Base-by-base conservation (phyloP, 2,113 vertebrate genomes). In the Rhegmatorhina hoffmannsi region DNA sequence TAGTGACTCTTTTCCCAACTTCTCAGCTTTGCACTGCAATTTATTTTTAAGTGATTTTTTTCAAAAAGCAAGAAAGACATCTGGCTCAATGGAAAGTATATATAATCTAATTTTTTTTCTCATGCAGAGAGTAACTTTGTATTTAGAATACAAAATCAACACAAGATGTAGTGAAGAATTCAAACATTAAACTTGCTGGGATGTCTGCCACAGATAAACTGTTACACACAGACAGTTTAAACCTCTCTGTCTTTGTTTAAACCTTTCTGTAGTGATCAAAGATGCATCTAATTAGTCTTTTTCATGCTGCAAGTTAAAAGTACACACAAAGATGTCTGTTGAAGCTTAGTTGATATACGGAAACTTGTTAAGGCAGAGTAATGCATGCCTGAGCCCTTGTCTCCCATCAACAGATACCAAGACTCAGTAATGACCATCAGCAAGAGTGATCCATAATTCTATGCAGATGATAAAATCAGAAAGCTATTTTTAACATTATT, bases 61-160 rank as follows among this genome's bases (percentile, higher is more conserved):
- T 60, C 10, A 70, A 81, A 92, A 94, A 52, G 36, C 56, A 29
- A 43, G 80, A 31, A 28, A 49, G 46, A 59, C 0, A 26, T 68
- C 53, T 64, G 66, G 46, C 79, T 96, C 91, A 92, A 92, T 95
- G 79, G 79, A 95, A 96, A 87, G 84, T 92, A 79, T 76, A 87
- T 83, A 96, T 92, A 96, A 89, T 92, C 95, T 80, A 78, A 87
- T 94, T 95, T 55, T 81, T 81, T 52, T 96, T 95, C 91, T 88
- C 89, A 92, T 90, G 94, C 86, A 97, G 78, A 95, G 91, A 97
- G 86, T 76, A 87, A 96, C 96, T 90, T 67, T 86, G 93, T 91
- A 89, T 94, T 85, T 95, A 92, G 93, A 97, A 97, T 93, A 92
- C 92, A 95, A 97, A 95, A 87, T 87, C 72, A 90, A 89, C 82